These are phyloP conservation scores for Macrobrachium nipponense DNA, from an alignment of 1,140 invertebrate genomes.

Conservation along the genomic window DNA sequence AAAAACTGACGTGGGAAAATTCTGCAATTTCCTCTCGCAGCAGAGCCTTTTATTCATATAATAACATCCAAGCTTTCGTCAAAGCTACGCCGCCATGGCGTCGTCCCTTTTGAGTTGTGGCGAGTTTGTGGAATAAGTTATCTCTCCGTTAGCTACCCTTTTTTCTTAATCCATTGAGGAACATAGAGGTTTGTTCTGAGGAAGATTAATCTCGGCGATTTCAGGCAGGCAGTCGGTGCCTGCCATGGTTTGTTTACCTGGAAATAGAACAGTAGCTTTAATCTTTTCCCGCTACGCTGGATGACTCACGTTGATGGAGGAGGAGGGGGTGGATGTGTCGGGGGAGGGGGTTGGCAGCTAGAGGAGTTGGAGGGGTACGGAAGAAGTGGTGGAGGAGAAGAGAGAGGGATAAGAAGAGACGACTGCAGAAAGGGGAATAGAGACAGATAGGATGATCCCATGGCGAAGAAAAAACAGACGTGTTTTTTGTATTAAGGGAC, in stretches of 20 bases:
- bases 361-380: not conserved
- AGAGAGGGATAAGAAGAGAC: not conserved
- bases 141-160: too few relatives aligned
- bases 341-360: not conserved
- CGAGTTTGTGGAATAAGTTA: too few relatives aligned
- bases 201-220: not conserved
- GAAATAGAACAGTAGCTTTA: constrained; percentile 15
- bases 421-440: not conserved
- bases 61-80: not conserved
- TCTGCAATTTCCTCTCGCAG: not conserved
- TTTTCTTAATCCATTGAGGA: too few relatives aligned
- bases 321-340: not conserved
- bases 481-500: too few relatives aligned
- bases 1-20: constrained; percentile 14
- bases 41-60: not conserved
- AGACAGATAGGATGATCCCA: not conserved
- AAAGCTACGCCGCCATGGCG: not conserved
- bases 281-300: constrained; percentile 5
- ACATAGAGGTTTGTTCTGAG: not conserved
- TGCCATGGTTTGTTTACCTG: constrained; percentile 24
- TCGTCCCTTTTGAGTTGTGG: too few relatives aligned
- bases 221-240: not conserved
- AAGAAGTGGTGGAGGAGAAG: not conserved
- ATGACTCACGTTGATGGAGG: constrained; percentile 19
- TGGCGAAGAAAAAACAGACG: not conserved